Base-by-base conservation (phyloP, 2,113 vertebrate species). In the Argyrosomus japonicus region DNA sequence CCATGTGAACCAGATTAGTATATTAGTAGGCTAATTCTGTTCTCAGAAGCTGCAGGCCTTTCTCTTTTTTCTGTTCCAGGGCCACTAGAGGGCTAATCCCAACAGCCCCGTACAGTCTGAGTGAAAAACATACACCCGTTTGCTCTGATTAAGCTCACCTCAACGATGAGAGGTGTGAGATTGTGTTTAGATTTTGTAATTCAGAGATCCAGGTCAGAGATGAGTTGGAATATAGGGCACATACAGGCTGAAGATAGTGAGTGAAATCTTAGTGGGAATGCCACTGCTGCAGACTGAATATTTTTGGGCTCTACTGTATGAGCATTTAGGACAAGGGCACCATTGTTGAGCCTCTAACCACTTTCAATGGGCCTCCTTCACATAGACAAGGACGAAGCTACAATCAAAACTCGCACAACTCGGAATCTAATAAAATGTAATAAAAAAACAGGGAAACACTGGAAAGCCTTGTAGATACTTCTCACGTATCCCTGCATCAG, bases 1-100 rank as follows among this genome's bases (percentile, higher is more conserved):
- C 62, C 89, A 88, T 85, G 90, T 89, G 86, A 92, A 89, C 50
- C 88, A 89, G 91, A 93, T 93, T 91, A 92, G 81, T 86, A 81
- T 60, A 90, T 93, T 92, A 93, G 82, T 72, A 67, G 87, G 83
- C 82, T 93, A 90, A 91, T 92, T 87, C 88, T 83, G 83, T 85
- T 85, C 85, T 79, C 57, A 4, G 73, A 85, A 64, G 78, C 81
- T 58, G 73, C 8, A 17, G 72, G 70, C 29, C 48, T 86, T 69
- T 87, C 68, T 65, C 78, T 70, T 70, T 61, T 68, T 68, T 84
- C 57, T 36, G 40, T 67, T 63, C 18, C 40, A 17, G 56, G 23
- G 32, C 69, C 73, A 73, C 77, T 27, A 32, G 62, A 76, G 78
- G 68, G 54, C 60, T 90, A 91, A 92, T 92, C 85, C 80, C 75